Percentiles rank a stretch among this genome's conserved stretches.
Evolutionary conservation across 2,797 vertebrate species (phyloP).

Genomic region (Falco novaeseelandiae): DNA sequence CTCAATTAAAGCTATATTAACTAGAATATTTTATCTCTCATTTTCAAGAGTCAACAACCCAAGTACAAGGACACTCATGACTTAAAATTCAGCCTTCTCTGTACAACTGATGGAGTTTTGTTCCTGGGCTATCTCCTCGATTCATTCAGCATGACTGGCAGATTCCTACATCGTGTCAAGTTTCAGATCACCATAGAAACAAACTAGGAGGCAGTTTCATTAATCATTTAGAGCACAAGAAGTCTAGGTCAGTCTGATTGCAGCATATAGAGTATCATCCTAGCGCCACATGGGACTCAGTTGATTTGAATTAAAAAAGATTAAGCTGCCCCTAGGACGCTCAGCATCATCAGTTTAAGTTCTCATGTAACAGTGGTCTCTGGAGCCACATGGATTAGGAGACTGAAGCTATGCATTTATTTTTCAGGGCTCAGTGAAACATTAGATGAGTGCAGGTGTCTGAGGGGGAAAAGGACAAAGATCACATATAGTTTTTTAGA

Average conservation of each 20-base stretch:
- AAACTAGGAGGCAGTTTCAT: constrained; percentile 98
- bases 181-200: constrained; percentile 99
- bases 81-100: constrained; percentile 53
- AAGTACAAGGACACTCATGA: constrained; percentile 51
- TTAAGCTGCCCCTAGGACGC: constrained; percentile 88
- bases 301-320: constrained; percentile 98
- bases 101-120: constrained; percentile 52
- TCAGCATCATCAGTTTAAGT: constrained; percentile 89
- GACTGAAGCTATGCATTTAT: constrained; percentile 97
- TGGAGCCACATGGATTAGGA: constrained; percentile 99
- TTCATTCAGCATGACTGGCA: constrained; percentile 85
- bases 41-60: constrained; percentile 35
- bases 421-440: constrained; percentile 97
- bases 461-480: constrained; percentile 82
- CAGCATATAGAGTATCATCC: constrained; percentile 99
- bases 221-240: constrained; percentile 99
- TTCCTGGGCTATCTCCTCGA: constrained; percentile 63
- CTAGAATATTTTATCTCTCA: constrained; percentile 28
- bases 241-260: constrained; percentile 99
- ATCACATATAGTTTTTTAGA: constrained; percentile 79
- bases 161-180: constrained; percentile 96
- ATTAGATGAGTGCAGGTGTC: constrained; percentile 97
- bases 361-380: constrained; percentile 97
- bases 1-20: constrained; percentile 41
- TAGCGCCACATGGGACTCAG: constrained; percentile 88